Evolutionary conservation across 2,113 vertebrate species (phyloP), one percentile per base, ranked within the genome.

Genomic region (Neoarius graeffei): DNA sequence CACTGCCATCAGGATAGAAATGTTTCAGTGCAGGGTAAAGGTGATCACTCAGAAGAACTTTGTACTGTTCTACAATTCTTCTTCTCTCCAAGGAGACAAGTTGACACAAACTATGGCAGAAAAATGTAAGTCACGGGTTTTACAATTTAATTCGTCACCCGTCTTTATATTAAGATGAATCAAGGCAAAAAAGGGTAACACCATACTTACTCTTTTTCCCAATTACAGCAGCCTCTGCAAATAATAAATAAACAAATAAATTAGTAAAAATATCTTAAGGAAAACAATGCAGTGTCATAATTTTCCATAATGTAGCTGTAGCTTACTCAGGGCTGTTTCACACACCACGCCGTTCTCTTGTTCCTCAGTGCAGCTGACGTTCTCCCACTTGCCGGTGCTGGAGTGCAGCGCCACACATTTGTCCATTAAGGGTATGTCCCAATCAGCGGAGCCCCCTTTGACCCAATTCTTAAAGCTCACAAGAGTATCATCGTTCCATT

Each of bases 381-480:
- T 94, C 89, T 93, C 94, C 97, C 97, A 98, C 89, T 91, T 93
- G 23, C 97, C 96, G 0, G 96, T 95, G 88, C 82, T 87, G 71
- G 92, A 94, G 81, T 96, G 93, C 91, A 98, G 92, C 73, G 93
- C 92, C 57, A 92, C 96, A 89, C 97, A 98, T 0, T 93, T 96
- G 69, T 97, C 95, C 73, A 96, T 15, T 1, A 84, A 42, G 19
- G 73, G 4, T 0, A 94, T 86, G 20, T 95, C 94, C 0, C 92
- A 88, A 0, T 50, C 86, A 7, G 20, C 85, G 1, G 86, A 73
- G 10, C 89, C 89, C 59, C 91, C 80, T 30, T 92, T 86, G 91
- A 95, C 94, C 96, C 96, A 98, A 90, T 97, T 97, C 8, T 89
- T 92, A 91, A 94, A 98, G 48, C 82, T 93, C 76, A 97, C 88